phyloP scores from a whole-genome alignment of 2,113 vertebrate species.

The Pleuronectes platessa region DNA sequence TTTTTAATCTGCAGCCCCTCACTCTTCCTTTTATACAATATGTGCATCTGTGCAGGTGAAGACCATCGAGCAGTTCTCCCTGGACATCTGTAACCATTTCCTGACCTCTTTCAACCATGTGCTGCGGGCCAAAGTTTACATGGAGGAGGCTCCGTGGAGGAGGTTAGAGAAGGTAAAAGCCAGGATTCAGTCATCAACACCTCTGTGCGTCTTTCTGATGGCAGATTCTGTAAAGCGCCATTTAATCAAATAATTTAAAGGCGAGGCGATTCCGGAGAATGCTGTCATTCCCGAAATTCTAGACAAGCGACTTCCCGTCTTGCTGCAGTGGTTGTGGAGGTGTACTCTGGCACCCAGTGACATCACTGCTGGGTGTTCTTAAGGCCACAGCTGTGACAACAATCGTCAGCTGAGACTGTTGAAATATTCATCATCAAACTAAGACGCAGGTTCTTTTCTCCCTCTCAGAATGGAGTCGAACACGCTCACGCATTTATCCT shows the following conservation, averaged over 20 bases:
- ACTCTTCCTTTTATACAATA: background rate
- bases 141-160: slow-evolving; percentile 90
- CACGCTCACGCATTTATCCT: slow-evolving; percentile 88
- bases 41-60: slow-evolving; percentile 77
- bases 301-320: background rate
- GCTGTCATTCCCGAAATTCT: background rate
- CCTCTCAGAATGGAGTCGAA: slow-evolving; percentile 82
- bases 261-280: too few species aligned
- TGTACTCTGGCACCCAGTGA: background rate
- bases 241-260: background rate
- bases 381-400: too few species aligned
- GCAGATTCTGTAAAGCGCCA: background rate
- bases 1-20: background rate
- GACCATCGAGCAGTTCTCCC: slow-evolving; percentile 87
- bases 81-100: slow-evolving; percentile 89
- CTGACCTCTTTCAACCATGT: slow-evolving; percentile 89
- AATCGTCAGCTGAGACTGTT: background rate
- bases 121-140: slow-evolving; percentile 80
- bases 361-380: background rate
- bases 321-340: background rate
- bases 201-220: background rate
- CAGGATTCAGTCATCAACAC: background rate
- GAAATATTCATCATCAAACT: background rate
- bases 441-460: background rate
- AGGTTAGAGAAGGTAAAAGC: slow-evolving; percentile 86